A percentile compares a stretch with the other conserved stretches of the same genome.
These are phyloP conservation scores for Pristiophorus japonicus DNA, from an alignment of 2,113 vertebrate species.

Conservation along the genomic window DNA sequence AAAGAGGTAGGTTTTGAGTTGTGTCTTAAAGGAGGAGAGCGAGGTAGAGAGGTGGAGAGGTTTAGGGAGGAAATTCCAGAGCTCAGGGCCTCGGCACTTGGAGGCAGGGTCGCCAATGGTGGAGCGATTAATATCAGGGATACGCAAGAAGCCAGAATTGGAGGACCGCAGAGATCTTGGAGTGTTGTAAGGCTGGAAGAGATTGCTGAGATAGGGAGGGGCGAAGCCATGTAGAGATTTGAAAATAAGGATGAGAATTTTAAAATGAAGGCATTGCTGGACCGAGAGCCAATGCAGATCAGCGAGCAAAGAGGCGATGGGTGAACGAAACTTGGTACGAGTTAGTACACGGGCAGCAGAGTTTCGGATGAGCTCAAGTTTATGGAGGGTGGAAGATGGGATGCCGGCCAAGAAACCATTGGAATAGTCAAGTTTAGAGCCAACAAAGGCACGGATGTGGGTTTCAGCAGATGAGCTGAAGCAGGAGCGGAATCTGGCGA, in stretches of 20 bases:
- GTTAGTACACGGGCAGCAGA: neutral
- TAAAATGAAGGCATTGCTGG: neutral
- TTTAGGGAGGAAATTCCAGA: no score
- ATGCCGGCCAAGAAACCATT: neutral
- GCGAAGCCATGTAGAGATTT: neutral
- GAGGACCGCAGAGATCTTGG: neutral
- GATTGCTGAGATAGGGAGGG: neutral
- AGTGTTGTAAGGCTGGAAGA: neutral
- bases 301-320: neutral
- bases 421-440: neutral
- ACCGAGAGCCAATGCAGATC: neutral
- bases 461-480: no score
- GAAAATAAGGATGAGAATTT: neutral
- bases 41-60: neutral
- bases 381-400: neutral
- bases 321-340: neutral
- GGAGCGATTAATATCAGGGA: neutral
- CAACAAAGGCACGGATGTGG: neutral
- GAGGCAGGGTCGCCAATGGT: neutral
- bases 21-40: neutral
- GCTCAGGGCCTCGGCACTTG: no score
- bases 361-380: neutral
- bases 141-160: neutral
- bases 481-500: neutral
- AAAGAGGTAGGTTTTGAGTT: neutral